Evolutionary conservation across 2,797 vertebrate genomes (phyloP).

Genomic region (Chrysocyon brachyurus): DNA sequence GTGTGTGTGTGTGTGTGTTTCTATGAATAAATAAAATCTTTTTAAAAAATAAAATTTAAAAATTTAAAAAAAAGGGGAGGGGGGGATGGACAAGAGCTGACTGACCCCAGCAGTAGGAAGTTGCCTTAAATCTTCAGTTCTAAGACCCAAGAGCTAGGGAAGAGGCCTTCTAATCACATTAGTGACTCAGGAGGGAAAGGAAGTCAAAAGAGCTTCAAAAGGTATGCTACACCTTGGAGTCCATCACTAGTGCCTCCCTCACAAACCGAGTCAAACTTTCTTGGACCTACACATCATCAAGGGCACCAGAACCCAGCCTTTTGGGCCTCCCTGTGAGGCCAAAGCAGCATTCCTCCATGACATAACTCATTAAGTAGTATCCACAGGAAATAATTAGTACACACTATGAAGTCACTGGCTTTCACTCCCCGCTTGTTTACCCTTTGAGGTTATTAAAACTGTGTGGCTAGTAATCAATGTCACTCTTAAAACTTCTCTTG

Average conservation of each 20-base stretch:
- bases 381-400: neutral
- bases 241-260: neutral
- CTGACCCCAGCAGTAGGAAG: neutral
- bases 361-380: neutral
- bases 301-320: neutral
- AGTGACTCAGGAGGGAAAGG: neutral
- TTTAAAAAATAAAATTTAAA: neutral
- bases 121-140: neutral
- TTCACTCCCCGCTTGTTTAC: neutral
- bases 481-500: constrained; percentile 29
- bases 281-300: neutral
- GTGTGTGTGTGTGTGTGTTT: too few relatives aligned
- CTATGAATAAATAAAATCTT: too few relatives aligned
- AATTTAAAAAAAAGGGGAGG: neutral
- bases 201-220: neutral
- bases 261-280: neutral
- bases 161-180: neutral
- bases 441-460: constrained; percentile 34
- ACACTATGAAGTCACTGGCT: neutral
- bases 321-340: neutral
- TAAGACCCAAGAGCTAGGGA: neutral
- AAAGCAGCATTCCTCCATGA: neutral
- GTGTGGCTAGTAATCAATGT: neutral
- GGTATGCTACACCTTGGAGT: neutral
- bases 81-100: neutral